Evolutionary conservation across 2,113 vertebrate genomes (phyloP), one percentile per base, ranked within the genome.

Genomic region (Scomber scombrus): DNA sequence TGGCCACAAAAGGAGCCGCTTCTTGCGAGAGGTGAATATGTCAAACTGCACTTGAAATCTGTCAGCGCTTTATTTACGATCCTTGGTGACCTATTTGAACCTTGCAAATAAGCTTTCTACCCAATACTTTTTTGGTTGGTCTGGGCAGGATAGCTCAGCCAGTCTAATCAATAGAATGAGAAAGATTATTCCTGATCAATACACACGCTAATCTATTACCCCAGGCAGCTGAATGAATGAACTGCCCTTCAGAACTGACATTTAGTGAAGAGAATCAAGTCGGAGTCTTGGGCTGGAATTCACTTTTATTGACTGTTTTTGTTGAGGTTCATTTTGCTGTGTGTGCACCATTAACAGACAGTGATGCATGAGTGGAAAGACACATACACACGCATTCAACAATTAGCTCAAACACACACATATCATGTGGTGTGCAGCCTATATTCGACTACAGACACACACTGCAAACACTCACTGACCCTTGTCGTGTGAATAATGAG

Each of bases 121-220:
- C 71, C 23, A 78, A 0, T 70, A 34, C n/a, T 8, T 71, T 71
- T 51, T 6, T 19, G 10, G 49, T 51, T 52, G 45, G 12, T 63
- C 19, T 19, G 45, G 31, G 50, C 40, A 18, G n/a, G 9, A 54
- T 47, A 68, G 43, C 67, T 57, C 40, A 47, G 65, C 14, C 29
- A 1, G n/a, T 14, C 3, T 11, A 43, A 87, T 87, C 84, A 43
- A 89, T 88, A 71, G 3, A 60, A 52, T 4, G 55, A 47, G 52
- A 83, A 67, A 64, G 75, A 80, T 10, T 31, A 56, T 84, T 68
- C 51, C 15, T 19, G 58, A 85, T 92, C 86, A 57, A 90, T 91
- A 70, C 19, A 4, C 52, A 15, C 64, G 60, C 61, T 85, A 67
- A 82, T 89, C 68, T 75, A 65, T 82, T 64, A 52, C 29, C 63